Base-by-base conservation (phyloP, 2,113 vertebrate species). In the pig (Sus scrofa) region DNA sequence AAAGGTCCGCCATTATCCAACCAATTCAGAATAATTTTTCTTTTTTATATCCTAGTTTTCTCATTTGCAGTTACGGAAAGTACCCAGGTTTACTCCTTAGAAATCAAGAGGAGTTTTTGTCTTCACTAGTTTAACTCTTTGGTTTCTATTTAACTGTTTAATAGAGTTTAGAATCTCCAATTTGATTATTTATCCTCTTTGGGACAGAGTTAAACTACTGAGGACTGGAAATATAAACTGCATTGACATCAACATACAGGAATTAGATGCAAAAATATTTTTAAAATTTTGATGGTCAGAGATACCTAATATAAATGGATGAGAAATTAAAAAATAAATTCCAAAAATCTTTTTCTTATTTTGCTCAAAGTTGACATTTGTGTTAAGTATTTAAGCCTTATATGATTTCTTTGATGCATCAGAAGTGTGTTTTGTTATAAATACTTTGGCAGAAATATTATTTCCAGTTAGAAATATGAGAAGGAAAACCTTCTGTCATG, bases 391-490 rank as follows among this genome's bases (percentile, higher is more conserved):
- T 94, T 95, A 74, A 70, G 63, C 12, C 14, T 96, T 70, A 37
- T 44, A 34, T 34, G 22, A 78, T 74, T 92, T 39, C 0, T 86
- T 54, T 50, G 7, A 74, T 88, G 27, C 22, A 82, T 63, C 75
- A 86, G 54, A 87, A 81, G 18, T 91, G 15, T 77, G 7, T 91
- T 85, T 39, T 92, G 11, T 71, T 50, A 83, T 63, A 81, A 86
- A 27, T 50, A 77, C 78, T 73, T 90, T 94, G 73, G 27, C 18
- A 94, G 73, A 83, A 92, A 62, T 86, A 60, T 79, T 67, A 75
- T 77, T 95, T 90, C 50, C 24, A 83, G 26, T 94, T 93, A 85
- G 78, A 91, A 73, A 93, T 73, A 60, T 30, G 56, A 87, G 27
- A 78, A 73, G 5, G 26, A 94, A 92, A 91, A 74, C 6, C 67